Evolutionary conservation across 2,888 invertebrate species (phyloP).

Genomic region (Mimas tiliae): DNA sequence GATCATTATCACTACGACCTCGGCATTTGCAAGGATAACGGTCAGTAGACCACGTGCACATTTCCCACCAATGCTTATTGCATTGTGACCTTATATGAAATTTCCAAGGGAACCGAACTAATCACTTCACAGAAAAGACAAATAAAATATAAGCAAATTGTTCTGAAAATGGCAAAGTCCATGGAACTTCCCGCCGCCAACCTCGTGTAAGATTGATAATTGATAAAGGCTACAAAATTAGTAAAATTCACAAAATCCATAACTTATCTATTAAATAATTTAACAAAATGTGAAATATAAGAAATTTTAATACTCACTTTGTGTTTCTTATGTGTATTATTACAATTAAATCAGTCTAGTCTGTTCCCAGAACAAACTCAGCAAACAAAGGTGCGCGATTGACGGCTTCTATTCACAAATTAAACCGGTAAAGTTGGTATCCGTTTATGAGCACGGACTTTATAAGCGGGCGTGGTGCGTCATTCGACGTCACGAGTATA

Average conservation of each 20-base stretch:
- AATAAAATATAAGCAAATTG: not conserved
- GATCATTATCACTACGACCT: slow-evolving; percentile 1
- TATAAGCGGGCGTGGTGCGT: slow-evolving; percentile 60
- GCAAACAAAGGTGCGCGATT: slow-evolving; percentile 81
- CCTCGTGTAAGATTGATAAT: slow-evolving; percentile 26
- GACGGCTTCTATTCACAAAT: slow-evolving; percentile 76
- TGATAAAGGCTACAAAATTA: not conserved
- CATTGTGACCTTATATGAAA: not conserved
- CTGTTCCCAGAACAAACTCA: slow-evolving; percentile 69
- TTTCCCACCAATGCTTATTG: not conserved
- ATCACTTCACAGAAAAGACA: not conserved
- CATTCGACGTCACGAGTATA: slow-evolving; percentile 66
- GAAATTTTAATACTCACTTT: slow-evolving; percentile 62
- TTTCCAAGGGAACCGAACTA: not conserved
- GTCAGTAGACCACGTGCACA: slow-evolving; percentile 12
- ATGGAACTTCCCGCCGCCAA: slow-evolving; percentile 31
- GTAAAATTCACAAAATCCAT: slow-evolving; percentile 3
- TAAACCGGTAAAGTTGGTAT: slow-evolving; percentile 59
- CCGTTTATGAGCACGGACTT: slow-evolving; percentile 46
- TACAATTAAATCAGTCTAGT: slow-evolving; percentile 60
- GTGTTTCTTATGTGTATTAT: slow-evolving; percentile 49
- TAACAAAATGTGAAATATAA: slow-evolving; percentile 20
- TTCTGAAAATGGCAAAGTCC: not conserved
- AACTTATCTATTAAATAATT: not conserved
- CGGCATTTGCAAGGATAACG: slow-evolving; percentile 3